phyloP scores from a whole-genome alignment of 2,888 invertebrate genomes.

The Erpobdella octoculata region DNA sequence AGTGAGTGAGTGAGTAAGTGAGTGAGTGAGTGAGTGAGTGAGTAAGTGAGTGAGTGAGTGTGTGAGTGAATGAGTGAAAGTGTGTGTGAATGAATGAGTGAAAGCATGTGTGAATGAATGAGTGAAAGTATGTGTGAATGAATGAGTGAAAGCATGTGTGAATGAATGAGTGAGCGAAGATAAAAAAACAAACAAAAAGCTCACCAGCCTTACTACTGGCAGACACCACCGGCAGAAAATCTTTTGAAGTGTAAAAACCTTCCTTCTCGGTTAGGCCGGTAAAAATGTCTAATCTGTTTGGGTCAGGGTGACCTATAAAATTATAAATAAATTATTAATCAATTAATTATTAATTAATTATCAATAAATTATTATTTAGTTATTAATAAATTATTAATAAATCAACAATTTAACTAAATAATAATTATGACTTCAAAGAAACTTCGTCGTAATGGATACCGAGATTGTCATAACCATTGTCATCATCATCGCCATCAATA shows the following conservation, averaged over 20 bases:
- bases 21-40: no score
- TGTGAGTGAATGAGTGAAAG: no score
- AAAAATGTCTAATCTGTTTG: constrained; percentile 68
- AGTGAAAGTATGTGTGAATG: no score
- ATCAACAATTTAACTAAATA: background rate
- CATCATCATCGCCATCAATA: background rate
- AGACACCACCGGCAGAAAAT: constrained; percentile 79
- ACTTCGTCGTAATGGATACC: background rate
- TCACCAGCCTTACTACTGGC: constrained; percentile 77
- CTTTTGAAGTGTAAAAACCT: constrained; percentile 92
- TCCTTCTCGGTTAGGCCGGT: constrained; percentile 63
- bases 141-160: no score
- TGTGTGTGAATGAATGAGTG: no score
- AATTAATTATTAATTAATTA: no score
- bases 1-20: no score
- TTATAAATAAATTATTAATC: no score
- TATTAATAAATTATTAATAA: background rate
- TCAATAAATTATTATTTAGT: no score
- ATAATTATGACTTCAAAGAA: background rate
- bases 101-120: no score
- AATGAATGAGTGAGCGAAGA: no score
- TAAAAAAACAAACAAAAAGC: constrained; percentile 26
- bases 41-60: no score
- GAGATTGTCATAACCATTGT: background rate
- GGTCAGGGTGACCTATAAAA: constrained; percentile 80